Evolutionary conservation across 2,113 vertebrate species (phyloP).

Genomic region (Sander lucioperca): DNA sequence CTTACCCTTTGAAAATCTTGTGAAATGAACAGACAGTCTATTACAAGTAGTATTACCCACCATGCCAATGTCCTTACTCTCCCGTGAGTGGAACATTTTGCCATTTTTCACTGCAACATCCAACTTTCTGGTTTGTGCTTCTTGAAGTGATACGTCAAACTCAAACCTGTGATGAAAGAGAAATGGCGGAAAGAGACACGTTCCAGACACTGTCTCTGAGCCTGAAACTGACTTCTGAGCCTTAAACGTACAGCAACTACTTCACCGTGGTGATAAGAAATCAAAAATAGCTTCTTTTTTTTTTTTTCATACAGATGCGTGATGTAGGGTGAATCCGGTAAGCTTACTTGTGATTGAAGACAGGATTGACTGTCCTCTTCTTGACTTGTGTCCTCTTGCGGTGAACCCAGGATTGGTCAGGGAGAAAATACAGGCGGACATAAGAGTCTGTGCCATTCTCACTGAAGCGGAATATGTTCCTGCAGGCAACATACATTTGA

Average conservation of each 20-base stretch:
- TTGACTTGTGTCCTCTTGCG: slow-evolving; percentile 92
- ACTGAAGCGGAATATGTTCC: slow-evolving; percentile 88
- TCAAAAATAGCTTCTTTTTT: not conserved
- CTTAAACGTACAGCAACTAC: not conserved
- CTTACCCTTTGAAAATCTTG: not conserved
- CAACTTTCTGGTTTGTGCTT: slow-evolving; percentile 87
- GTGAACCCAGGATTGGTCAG: slow-evolving; percentile 91
- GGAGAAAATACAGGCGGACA: slow-evolving; percentile 93
- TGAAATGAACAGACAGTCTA: not conserved
- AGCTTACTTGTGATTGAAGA: slow-evolving; percentile 92
- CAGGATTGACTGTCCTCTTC: slow-evolving; percentile 89
- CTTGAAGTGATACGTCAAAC: slow-evolving; percentile 88
- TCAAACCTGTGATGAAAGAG: slow-evolving; percentile 87
- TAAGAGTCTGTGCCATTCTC: slow-evolving; percentile 91
- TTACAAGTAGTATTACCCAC: slow-evolving; percentile 70
- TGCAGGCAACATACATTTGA: slow-evolving; percentile 59
- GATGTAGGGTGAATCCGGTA: fast-evolving
- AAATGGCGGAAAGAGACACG: not conserved
- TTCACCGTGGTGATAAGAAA: not conserved
- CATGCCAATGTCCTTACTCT: slow-evolving; percentile 93
- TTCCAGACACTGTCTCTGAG: not conserved
- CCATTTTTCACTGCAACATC: slow-evolving; percentile 95
- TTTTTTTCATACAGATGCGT: not conserved
- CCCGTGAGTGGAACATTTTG: slow-evolving; percentile 87
- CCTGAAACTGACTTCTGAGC: not conserved